Conservation (phyloP, 2,888 invertebrate species). For the Conistra vaccinii region DNA sequence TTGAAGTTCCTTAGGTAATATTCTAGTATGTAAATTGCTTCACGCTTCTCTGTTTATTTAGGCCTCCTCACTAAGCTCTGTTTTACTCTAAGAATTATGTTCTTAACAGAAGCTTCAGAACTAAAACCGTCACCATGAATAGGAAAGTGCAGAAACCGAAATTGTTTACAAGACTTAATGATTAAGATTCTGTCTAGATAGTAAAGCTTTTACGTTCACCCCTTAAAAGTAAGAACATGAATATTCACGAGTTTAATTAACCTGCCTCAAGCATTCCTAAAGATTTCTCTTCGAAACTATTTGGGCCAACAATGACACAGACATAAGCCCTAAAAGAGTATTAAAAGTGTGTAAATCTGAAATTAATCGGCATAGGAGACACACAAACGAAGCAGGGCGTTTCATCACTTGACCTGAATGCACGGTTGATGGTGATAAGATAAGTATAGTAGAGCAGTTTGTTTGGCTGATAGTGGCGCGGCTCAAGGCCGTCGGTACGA, state of each 20-base stretch:
- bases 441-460: conserved; percentile 66
- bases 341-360: conserved; percentile 52
- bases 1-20: background rate
- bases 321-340: conserved; percentile 47
- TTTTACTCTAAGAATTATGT: background rate
- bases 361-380: conserved; percentile 56
- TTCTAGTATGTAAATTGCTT: background rate
- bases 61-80: background rate
- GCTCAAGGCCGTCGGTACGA: conserved; percentile 66
- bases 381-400: conserved; percentile 63
- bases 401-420: conserved; percentile 79
- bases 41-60: background rate
- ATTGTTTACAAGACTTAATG: conserved; percentile 48
- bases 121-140: conserved; percentile 5
- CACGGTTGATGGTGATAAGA: conserved; percentile 73
- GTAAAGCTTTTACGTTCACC: conserved; percentile 59
- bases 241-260: conserved; percentile 65
- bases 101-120: background rate
- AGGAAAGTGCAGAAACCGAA: conserved; percentile 33
- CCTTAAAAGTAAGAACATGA: conserved; percentile 62
- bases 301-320: conserved; percentile 49
- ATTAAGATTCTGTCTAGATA: conserved; percentile 56
- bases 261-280: conserved; percentile 50
- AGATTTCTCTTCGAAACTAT: conserved; percentile 63
- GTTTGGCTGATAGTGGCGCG: conserved; percentile 72